Base-by-base conservation (phyloP, 1,140 invertebrate species). In the Caenorhabditis tropicalis region DNA sequence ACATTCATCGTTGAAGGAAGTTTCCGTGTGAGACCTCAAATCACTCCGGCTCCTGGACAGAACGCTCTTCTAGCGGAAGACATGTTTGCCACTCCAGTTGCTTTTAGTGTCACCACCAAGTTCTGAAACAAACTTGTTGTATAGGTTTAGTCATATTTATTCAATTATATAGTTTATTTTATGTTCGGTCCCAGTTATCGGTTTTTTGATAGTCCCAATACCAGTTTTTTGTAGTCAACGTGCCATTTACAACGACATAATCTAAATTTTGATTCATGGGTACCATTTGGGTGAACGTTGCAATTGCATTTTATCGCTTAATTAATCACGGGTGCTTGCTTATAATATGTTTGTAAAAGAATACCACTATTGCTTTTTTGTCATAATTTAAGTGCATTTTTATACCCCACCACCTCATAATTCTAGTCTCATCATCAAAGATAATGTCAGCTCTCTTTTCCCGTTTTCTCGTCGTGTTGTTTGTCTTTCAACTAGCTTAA, bases 21-120 rank as follows among this genome's bases (percentile, higher is more conserved):
- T 89, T 39, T 91, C 91, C 65, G 87, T 85, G 39, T 86, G 84
- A 12, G 49, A 79, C 36, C 49, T 87, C 65, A 56, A 24, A 74
- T 74, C 36, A 74, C 65, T 16, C 65, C 65, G n/a, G 36, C 36
- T 24, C 65, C 65, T 5, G 65, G 65, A 43, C 65, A 74, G 33
- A 39, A 74, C 15, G 65, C 65, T 46, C 65, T 74, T 46, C 36
- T 74, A 3, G 36, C 65, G 9, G 65, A 74, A 43, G 65, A 74
- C 65, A 74, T 74, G 65, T 74, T 74, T 46, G 65, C 65, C 1
- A 82, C 81, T 33, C 81, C 81, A 16, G 53, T 82, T 4, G 53
- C 81, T 2, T 85, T 85, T 46, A 82, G 49, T 21, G 84, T 85
- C 33, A 39, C 48, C 27, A 82, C 84, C 31, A 85, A 82, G 29